Base-by-base conservation (phyloP, 2,113 vertebrate species). In the Lasiurus cinereus region DNA sequence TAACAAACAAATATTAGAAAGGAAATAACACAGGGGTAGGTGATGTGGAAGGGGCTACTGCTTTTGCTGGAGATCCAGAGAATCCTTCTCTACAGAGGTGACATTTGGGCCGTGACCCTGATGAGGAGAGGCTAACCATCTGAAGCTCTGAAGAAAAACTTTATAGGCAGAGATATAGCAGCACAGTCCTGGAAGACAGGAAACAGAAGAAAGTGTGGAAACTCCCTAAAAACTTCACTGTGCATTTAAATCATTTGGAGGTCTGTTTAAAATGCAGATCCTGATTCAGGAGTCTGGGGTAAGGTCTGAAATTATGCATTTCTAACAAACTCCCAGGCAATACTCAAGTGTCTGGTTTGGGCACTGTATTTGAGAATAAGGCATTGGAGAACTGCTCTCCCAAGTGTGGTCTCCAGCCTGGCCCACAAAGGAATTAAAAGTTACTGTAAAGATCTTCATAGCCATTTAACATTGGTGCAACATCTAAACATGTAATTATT, bases 61-160 rank as follows among this genome's bases (percentile, higher is more conserved):
- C 21, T 85, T 88, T 79, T 29, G 48, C 18, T 76, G 36, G 48
- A 59, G 18, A 52, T 31, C 16, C 52, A 36, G 19, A 78, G 76
- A 84, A 33, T 19, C 18, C 90, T 85, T 79, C 29, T 96, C 6
- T n/a, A 31, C 22, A 66, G 88, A 94, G 15, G 64, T 39, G 64
- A 52, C 22, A 46, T 82, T 89, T 86, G 92, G 92, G 36, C 62
- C 4, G 3, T 6, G 33, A 73, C 33, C 21, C 31, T 5, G 46
- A 56, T 48, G 72, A 76, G 72, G 36, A 67, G 31, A 76, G 13
- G 39, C 1, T 6, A 78, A 43, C 33, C 27, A 29, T 36, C 52
- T 66, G 36, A 74, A 95, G 31, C 33, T 36, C 39, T 80, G 31
- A 92, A 90, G 69, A 62, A 77, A 93, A 88, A n/a, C n/a, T 90